A percentile compares a stretch with the other conserved stretches of the same genome.
Evolutionary conservation across 2,797 vertebrate genomes (phyloP).

Genomic region (Mormyrops attenuatus): DNA sequence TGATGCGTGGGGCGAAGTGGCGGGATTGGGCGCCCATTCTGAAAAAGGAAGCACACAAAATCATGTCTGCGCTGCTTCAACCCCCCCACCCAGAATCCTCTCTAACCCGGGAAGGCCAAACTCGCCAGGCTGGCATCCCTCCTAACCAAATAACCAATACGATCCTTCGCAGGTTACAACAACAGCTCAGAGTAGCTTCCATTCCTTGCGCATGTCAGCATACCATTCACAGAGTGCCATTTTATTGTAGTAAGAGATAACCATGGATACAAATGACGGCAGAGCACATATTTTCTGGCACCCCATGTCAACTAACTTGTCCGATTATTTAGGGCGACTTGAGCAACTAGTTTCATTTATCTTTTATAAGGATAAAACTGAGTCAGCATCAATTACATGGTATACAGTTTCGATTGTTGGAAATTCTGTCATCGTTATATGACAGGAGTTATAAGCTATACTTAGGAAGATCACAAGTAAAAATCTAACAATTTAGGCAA

Average conservation of each 20-base stretch:
- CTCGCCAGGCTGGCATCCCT: not conserved
- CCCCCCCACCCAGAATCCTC: not conserved
- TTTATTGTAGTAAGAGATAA: not conserved
- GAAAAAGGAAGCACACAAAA: conserved; percentile 31
- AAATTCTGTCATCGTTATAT: not conserved
- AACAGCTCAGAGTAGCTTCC: not conserved
- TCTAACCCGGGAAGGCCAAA: not conserved
- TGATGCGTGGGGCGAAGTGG: conserved; percentile 21
- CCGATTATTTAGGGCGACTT: not conserved
- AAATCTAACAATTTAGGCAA: not conserved
- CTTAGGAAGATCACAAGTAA: not conserved
- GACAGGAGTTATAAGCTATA: not conserved
- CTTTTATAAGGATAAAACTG: not conserved
- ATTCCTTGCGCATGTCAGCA: not conserved
- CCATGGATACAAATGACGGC: not conserved
- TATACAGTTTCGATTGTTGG: not conserved
- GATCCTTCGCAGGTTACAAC: not conserved
- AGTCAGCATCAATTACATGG: not conserved
- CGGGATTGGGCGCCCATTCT: conserved; percentile 52
- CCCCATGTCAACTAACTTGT: not conserved
- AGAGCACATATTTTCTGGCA: not conserved
- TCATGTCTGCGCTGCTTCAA: not conserved
- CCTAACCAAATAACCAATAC: not conserved
- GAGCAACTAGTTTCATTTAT: not conserved
- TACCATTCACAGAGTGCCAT: not conserved